Base-by-base conservation (phyloP, 2,797 vertebrate species). In the Hoplostethus atlanticus region DNA sequence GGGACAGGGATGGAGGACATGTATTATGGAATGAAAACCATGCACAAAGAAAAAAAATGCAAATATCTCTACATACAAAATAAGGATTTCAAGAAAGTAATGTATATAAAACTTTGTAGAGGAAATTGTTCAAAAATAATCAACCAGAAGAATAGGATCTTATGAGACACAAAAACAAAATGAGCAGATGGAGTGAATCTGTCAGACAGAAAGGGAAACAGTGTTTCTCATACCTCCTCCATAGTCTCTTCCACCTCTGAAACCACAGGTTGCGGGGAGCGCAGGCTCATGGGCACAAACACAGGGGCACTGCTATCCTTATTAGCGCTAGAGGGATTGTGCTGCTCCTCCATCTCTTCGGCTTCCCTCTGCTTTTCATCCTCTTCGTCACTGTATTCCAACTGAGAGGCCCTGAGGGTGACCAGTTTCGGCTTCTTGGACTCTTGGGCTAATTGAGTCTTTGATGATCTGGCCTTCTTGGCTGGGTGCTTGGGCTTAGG, bases 221-320 rank as follows among this genome's bases (percentile, higher is more conserved):
- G 0, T 1, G 17, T 61, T 53, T 40, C 52, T 50, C 68, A 11
- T 93, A 99, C 98, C 97, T 99, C 97, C 84, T 97, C 97, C 95
- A 98, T 91, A 0, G 95, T 96, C 91, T 98, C 97, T 62, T 97
- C 95, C 75, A 98, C 95, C 71, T 96, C 95, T 76, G 93, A 48
- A 63, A 94, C 79, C 75, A 95, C 46, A 31, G 93, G 89, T 25
- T 84, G 91, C 28, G 95, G 93, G 56, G 96, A 95, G 61, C 96
- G 95, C 71, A 99, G 94, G 73, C 95, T 93, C 70, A 93, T 69
- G 7, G 97, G 96, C 61, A 98, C 94, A 86, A 98, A 98, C 0
- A 89, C 95, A 25, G 95, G 93, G 30, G 95, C 95, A 81, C 93
- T 91, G 86, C 94, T 94, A 85, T 97, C 92, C 83, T 95, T 92